A percentile compares a stretch with the other conserved stretches of the same genome.
phyloP scores from a whole-genome alignment of 2,888 invertebrate genomes.

The Hyalella azteca region DNA sequence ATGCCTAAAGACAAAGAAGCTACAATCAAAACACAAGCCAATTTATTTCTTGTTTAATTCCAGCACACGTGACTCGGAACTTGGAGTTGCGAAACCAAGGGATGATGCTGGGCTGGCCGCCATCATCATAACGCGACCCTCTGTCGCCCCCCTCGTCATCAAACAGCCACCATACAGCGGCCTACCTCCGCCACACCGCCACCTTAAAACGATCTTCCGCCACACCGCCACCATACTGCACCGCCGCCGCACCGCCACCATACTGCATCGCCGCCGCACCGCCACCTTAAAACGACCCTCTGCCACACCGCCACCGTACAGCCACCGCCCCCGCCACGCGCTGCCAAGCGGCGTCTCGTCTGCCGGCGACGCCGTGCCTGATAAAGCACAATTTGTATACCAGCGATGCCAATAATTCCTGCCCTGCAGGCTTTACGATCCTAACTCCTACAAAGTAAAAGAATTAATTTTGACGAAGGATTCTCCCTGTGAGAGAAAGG shows the following conservation, averaged over 20 bases:
- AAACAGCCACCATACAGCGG: too few species aligned
- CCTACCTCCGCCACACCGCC: too few species aligned
- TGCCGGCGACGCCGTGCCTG: not conserved
- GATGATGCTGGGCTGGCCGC: not conserved
- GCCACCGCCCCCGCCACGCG: not conserved
- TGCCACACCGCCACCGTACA: too few species aligned
- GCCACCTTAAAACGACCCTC: constrained; percentile 17
- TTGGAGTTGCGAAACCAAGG: not conserved
- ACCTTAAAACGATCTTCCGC: too few species aligned
- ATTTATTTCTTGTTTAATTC: too few species aligned
- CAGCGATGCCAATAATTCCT: constrained; percentile 28
- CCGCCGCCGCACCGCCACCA: too few species aligned
- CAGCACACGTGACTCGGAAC: too few species aligned
- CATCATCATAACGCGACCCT: constrained; percentile 21
- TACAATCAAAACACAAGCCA: too few species aligned
- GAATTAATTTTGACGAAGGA: constrained; percentile 36
- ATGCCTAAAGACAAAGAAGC: too few species aligned
- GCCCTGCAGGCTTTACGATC: constrained; percentile 33
- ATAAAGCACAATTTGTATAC: constrained; percentile 37
- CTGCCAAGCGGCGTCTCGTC: not conserved
- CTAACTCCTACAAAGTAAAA: constrained; percentile 33
- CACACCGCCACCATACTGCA: too few species aligned
- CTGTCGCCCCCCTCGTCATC: too few species aligned
- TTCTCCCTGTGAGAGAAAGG: constrained; percentile 19
- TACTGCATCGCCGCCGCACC: too few species aligned